These are phyloP conservation scores for Karalla daura DNA, from an alignment of 2,797 vertebrate species.

Conservation along the genomic window DNA sequence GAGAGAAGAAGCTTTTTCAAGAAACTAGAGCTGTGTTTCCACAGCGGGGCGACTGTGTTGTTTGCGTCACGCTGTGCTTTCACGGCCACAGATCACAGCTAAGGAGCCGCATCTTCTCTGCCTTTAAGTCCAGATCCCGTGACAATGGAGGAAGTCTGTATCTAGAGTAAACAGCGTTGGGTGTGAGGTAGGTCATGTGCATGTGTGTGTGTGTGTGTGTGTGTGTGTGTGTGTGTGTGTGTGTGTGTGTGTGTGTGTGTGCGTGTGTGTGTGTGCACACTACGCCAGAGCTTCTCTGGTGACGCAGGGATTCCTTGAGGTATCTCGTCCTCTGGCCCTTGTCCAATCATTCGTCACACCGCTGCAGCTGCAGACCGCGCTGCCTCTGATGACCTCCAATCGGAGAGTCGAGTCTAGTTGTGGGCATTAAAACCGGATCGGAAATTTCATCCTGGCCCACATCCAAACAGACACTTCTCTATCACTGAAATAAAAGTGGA, in stretches of 20 bases:
- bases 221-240: constrained; percentile 11
- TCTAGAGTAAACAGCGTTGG: constrained; percentile 36
- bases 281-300: constrained; percentile 23
- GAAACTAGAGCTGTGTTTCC: constrained; percentile 4
- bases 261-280: background rate
- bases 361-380: constrained; percentile 12
- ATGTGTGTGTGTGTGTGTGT: constrained; percentile 14
- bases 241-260: constrained; percentile 17
- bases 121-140: constrained; percentile 3
- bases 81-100: background rate
- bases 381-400: background rate
- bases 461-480: background rate
- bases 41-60: background rate
- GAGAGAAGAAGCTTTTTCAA: constrained; percentile 34
- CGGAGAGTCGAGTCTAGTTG: background rate
- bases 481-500: background rate
- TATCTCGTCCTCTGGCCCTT: constrained; percentile 45
- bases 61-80: background rate
- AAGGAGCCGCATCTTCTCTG: background rate
- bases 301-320: constrained; percentile 54
- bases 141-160: constrained; percentile 26
- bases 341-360: constrained; percentile 36
- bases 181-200: constrained; percentile 26
- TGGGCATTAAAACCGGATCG: background rate
- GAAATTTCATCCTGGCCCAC: background rate